Evolutionary conservation across 2,888 invertebrate genomes (phyloP).

Genomic region (Agrilus mali): DNA sequence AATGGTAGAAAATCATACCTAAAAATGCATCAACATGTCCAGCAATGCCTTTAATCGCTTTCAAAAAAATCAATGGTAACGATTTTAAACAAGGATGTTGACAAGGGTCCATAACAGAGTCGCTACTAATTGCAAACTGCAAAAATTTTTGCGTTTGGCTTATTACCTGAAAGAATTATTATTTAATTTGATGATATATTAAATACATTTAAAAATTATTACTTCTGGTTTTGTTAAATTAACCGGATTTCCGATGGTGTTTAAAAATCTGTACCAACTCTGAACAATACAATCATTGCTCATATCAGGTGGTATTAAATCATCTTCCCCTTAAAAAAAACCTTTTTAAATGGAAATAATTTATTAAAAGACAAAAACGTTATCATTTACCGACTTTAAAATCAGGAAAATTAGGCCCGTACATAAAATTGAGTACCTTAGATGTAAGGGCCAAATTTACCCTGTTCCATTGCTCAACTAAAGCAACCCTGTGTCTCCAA

Average conservation of each 20-base stretch:
- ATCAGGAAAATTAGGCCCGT: conserved; percentile 72
- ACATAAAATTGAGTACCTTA: conserved; percentile 72
- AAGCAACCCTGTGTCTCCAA: conserved; percentile 88
- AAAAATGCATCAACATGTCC: conserved; percentile 91
- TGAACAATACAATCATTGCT: conserved; percentile 83
- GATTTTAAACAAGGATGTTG: conserved; percentile 78
- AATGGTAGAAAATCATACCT: conserved; percentile 40
- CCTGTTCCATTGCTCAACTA: conserved; percentile 91
- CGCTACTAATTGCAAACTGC: conserved; percentile 66
- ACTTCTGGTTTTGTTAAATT: conserved; percentile 79
- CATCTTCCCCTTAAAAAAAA: conserved; percentile 74
- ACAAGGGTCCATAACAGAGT: conserved; percentile 74
- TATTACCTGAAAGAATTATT: conserved; percentile 25
- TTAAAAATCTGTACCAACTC: conserved; percentile 90
- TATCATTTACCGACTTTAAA: conserved; percentile 54
- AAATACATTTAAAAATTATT: conserved; percentile 27
- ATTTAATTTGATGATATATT: conserved; percentile 8
- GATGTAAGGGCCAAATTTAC: conserved; percentile 84
- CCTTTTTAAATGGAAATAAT: neutral
- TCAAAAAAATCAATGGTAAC: conserved; percentile 81
- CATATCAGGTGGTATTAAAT: conserved; percentile 77
- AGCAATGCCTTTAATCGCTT: conserved; percentile 87
- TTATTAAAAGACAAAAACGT: conserved; percentile 3
- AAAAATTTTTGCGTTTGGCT: conserved; percentile 61
- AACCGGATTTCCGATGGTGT: conserved; percentile 90